A percentile compares a stretch with the other conserved stretches of the same genome.
Evolutionary conservation across 2,113 vertebrate species (phyloP).

Genomic region (Cryptomyrus ogoouensis): DNA sequence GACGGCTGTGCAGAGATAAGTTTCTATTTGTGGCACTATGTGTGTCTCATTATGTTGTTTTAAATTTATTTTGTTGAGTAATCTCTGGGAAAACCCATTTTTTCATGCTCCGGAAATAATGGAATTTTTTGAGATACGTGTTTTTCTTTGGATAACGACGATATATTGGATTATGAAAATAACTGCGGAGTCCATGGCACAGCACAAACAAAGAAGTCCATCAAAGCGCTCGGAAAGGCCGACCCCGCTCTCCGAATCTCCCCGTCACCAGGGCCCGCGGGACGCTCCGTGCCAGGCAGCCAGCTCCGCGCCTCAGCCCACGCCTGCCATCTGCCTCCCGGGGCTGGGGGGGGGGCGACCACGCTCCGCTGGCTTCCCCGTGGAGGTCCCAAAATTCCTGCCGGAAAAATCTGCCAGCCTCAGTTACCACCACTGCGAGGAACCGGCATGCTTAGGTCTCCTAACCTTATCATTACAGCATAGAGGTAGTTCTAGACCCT

Average conservation of each 20-base stretch:
- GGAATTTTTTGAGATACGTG: background rate
- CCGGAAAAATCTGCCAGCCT: background rate
- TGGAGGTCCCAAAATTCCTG: background rate
- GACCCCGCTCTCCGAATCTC: background rate
- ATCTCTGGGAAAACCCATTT: background rate
- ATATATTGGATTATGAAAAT: background rate
- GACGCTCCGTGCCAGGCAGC: background rate
- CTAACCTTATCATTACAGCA: background rate
- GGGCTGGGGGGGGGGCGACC: background rate
- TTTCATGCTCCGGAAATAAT: background rate
- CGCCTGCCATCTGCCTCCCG: slow-evolving; percentile 18
- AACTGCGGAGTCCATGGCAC: background rate
- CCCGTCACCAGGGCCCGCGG: background rate
- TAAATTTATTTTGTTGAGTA: background rate
- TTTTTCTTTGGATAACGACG: background rate
- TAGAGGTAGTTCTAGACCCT: background rate
- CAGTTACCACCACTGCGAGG: background rate
- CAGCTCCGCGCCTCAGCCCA: background rate
- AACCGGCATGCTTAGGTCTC: background rate
- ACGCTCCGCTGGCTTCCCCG: background rate
- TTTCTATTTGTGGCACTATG: background rate
- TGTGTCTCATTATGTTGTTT: background rate
- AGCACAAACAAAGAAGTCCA: background rate
- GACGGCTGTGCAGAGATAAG: background rate
- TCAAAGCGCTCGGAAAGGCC: background rate